Evolutionary conservation across 2,113 vertebrate species (phyloP).

Genomic region (Heterocephalus glaber): DNA sequence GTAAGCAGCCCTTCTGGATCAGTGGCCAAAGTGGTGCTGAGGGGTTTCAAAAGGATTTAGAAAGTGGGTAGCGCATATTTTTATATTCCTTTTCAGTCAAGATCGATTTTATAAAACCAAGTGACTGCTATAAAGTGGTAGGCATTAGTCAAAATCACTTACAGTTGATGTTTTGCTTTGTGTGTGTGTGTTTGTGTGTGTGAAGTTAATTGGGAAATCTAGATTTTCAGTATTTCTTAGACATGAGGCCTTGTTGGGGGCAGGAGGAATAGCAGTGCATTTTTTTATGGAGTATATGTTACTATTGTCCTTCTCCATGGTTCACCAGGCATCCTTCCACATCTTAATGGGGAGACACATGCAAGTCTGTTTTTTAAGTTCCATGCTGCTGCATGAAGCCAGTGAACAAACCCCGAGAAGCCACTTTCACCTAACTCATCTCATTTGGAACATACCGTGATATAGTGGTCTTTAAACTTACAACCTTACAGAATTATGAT

Average conservation of each 20-base stretch:
- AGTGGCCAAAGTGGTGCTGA: neutral
- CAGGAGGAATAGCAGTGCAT: neutral
- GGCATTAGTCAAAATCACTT: neutral
- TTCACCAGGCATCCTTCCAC: neutral
- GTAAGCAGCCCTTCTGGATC: neutral
- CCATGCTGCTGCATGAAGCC: neutral
- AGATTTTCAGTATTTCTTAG: neutral
- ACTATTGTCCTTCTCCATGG: neutral
- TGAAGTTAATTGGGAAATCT: neutral
- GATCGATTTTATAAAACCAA: neutral
- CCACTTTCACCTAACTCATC: neutral
- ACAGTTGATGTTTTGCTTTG: neutral
- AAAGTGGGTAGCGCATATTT: neutral
- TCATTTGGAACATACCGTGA: neutral
- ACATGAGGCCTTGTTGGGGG: neutral
- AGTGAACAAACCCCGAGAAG: neutral
- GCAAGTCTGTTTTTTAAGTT: neutral
- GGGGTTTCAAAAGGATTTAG: neutral
- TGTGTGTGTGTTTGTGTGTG: neutral
- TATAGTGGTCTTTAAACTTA: neutral
- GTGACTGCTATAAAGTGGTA: neutral
- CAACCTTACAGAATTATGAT: neutral
- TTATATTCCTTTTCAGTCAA: neutral
- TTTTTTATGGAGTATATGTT: neutral
- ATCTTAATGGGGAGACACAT: neutral